Conservation (phyloP, 2,888 invertebrate genomes). For the Cremastinae sp. region DNA sequence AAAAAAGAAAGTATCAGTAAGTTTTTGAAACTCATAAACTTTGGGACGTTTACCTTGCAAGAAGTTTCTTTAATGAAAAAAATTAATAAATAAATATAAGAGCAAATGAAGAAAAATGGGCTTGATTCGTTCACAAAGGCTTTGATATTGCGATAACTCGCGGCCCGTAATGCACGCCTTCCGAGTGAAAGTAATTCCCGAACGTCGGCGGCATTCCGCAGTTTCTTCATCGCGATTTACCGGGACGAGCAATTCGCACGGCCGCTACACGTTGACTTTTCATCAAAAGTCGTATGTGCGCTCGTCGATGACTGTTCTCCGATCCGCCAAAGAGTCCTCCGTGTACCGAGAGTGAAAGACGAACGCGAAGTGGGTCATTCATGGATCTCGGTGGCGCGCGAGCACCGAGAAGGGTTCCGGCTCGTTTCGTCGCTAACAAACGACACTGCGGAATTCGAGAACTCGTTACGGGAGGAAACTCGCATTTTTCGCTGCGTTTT, state of each 20-base stretch:
- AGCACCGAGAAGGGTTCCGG: slow-evolving; percentile 54
- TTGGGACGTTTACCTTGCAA: too few relatives aligned
- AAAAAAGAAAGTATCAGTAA: too few relatives aligned
- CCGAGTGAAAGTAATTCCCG: slow-evolving; percentile 74
- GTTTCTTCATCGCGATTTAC: slow-evolving; percentile 71
- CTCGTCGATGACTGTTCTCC: slow-evolving; percentile 7
- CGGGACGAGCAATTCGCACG: slow-evolving; percentile 49
- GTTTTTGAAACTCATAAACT: too few relatives aligned
- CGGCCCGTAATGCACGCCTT: slow-evolving; percentile 46
- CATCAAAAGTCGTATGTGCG: slow-evolving; percentile 31
- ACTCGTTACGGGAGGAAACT: too few relatives aligned
- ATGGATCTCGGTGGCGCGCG: slow-evolving; percentile 34
- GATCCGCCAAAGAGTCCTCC: not conserved
- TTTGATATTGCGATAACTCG: slow-evolving; percentile 7
- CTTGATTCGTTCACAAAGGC: slow-evolving; percentile 9
- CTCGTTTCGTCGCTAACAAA: slow-evolving; percentile 38
- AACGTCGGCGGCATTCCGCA: slow-evolving; percentile 74
- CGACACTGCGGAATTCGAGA: too few relatives aligned
- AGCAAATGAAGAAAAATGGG: too few relatives aligned
- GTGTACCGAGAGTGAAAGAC: not conserved
- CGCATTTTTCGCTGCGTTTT: too few relatives aligned
- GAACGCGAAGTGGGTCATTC: slow-evolving; percentile 49
- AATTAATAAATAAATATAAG: too few relatives aligned
- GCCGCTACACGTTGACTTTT: slow-evolving; percentile 36
- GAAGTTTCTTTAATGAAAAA: too few relatives aligned